Base-by-base conservation (phyloP, 2,797 vertebrate species). In the Syngnathus acus region DNA sequence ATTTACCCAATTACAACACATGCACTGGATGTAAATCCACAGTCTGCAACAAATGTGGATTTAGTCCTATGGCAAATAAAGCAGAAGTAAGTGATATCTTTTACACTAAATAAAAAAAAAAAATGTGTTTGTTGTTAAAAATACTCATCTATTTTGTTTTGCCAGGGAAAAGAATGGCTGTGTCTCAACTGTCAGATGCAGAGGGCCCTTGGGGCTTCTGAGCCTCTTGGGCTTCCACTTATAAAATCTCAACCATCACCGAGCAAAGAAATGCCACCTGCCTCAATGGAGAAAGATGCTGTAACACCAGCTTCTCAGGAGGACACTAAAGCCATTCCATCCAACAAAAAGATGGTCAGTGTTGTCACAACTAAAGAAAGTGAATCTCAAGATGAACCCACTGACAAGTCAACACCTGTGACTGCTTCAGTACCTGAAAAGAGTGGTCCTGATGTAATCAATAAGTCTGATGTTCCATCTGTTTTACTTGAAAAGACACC, bases 151-250 rank as follows among this genome's bases (percentile, higher is more conserved):
- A 5, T 43, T 57, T 72, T 71, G 79, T 4, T 69, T 65, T 77
- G 80, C 70, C 83, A 98, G 95, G 83, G 86, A 43, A 94, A 90
- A 48, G 94, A 97, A 82, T 97, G 95, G 96, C 90, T 98, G 62
- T 98, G 95, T 89, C 93, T 98, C 70, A 96, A 94, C 86, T 98
- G 96, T 82, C 96, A 98, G 87, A 94, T 97, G 94, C 93, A 94
- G 72, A 92, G 94, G 91, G 93, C 94, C 0, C 87, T 96, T 55
- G 92, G 81, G 66, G 90, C 78, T 64, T 93, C 93, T 68, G 93
- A 95, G 73, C 81, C 93, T 72, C 86, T 84, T 66, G 85, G 90
- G 13, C 85, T 89, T 67, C 90, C 80, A 0, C 84, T 87, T 79
- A 86, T 89, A 7, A 91, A 90, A 76, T 79, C 82, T n/a, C 85